Evolutionary conservation across 53 echinoderm and acorn worm species (phyloP).

Genomic region (Astropecten irregularis): DNA sequence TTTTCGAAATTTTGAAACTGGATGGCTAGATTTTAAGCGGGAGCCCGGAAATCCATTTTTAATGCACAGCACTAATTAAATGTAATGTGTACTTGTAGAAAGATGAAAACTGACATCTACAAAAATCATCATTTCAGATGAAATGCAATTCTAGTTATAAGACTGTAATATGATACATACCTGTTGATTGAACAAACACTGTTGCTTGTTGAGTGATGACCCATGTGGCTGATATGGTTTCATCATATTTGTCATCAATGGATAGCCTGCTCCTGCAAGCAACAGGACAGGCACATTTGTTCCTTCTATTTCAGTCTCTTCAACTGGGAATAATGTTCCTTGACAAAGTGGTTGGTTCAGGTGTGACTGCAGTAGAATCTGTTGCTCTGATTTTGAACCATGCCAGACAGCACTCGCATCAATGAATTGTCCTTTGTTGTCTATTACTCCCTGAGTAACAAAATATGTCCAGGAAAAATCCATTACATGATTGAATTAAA

Average conservation of each 20-base stretch:
- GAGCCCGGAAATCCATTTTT: no score
- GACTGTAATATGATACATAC: no score
- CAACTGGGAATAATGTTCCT: constrained; percentile 15
- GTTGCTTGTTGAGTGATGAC: not conserved
- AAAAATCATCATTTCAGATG: no score
- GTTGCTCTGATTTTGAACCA: constrained; percentile 25
- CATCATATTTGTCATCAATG: constrained; percentile 11
- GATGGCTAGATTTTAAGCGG: no score
- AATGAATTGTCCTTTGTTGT: constrained; percentile 29
- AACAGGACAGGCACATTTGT: constrained; percentile 1
- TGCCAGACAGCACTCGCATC: constrained; percentile 31
- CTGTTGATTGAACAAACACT: constrained; percentile 31
- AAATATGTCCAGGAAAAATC: no score
- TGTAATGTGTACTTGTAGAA: no score
- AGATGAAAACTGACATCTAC: no score
- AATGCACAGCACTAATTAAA: no score
- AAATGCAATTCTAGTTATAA: no score
- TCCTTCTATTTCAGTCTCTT: constrained; percentile 21
- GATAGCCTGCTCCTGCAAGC: constrained; percentile 24
- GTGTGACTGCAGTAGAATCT: constrained; percentile 13
- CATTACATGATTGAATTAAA: no score
- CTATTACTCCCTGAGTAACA: constrained; percentile 32
- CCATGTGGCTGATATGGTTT: not conserved
- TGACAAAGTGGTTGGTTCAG: not conserved
- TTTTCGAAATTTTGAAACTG: no score